Evolutionary conservation across 2,888 invertebrate species (phyloP), one percentile per base, ranked within the genome.

Genomic region (Halocaridina rubra): DNA sequence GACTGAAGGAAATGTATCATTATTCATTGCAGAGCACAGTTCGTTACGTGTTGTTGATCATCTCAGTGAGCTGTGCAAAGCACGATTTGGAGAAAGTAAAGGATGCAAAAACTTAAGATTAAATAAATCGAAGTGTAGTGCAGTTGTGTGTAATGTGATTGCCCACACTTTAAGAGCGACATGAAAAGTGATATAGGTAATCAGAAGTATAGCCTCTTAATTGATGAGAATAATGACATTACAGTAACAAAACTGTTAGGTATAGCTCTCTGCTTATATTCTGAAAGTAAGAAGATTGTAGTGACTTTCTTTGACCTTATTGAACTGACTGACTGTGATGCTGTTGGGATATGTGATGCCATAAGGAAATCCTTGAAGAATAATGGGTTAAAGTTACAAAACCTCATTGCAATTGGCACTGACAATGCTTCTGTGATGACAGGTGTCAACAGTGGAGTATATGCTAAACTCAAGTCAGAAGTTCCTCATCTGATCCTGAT

Each of bases 61-160:
- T 30, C n/a, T 76, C n/a, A 76, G 76, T 76, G 59, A 59, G 10
- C 19, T 59, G 13, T 59, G 61, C 32, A 76, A 59, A 59, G n/a
- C 61, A 61, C 33, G 64, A 61, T 77, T 77, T 32, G 2, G 3
- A 10, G 64, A 77, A 61, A 77, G 77, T n/a, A 77, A 64, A 57
- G 77, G 33, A 33, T 77, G 33, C 64, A 78, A 33, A 33, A 19
- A 78, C 7, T 39, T 78, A 16, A 78, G 24, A 24, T 19, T 78
- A 33, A 78, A 39, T 13, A 1, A 64, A 33, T 77, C 77, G 10
- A 64, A 77, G 77, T 64, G 64, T 77, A 77, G 64, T 77, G 61
- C 77, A 29, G 24, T 77, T 33, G 64, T 78, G 10, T 64, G 24
- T 19, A 77, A 33, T 64, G 61, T 77, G 22, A 30, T 64, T 64